phyloP scores from a whole-genome alignment of 2,888 invertebrate genomes.

The Torymus auratus region DNA sequence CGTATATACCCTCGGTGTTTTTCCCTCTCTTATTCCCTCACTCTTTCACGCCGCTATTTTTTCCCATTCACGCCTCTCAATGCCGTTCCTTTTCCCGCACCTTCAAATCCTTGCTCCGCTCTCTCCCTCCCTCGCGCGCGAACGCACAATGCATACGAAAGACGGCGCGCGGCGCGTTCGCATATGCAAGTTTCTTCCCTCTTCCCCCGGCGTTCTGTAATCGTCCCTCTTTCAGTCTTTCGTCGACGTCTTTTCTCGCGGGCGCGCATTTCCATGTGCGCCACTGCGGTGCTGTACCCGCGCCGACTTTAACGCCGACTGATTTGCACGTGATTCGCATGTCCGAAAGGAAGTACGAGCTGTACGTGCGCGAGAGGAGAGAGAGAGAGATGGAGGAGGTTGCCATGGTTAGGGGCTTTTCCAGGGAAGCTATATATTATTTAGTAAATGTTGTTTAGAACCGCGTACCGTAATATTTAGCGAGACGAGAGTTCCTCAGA shows the following conservation, averaged over 20 bases:
- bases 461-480: too few relatives aligned
- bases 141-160: slow-evolving; percentile 28
- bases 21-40: not conserved
- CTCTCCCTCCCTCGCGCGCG: not conserved
- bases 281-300: not conserved
- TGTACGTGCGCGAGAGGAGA: too few relatives aligned
- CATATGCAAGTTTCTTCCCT: slow-evolving; percentile 15
- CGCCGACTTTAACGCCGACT: not conserved
- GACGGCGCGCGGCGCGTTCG: not conserved
- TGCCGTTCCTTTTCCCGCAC: not conserved
- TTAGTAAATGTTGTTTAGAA: too few relatives aligned
- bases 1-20: not conserved
- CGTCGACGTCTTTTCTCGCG: not conserved
- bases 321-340: not conserved
- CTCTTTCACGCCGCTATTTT: not conserved
- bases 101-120: not conserved
- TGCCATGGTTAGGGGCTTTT: too few relatives aligned
- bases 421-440: too few relatives aligned
- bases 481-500: too few relatives aligned
- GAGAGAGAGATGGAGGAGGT: too few relatives aligned
- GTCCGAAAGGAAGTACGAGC: too few relatives aligned
- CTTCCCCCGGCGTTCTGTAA: not conserved
- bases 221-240: slow-evolving; percentile 33
- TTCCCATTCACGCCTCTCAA: slow-evolving; percentile 30
- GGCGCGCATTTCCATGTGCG: slow-evolving; percentile 5